These are phyloP conservation scores for Latrodectus elegans DNA, from an alignment of 2,888 invertebrate species.

Conservation along the genomic window DNA sequence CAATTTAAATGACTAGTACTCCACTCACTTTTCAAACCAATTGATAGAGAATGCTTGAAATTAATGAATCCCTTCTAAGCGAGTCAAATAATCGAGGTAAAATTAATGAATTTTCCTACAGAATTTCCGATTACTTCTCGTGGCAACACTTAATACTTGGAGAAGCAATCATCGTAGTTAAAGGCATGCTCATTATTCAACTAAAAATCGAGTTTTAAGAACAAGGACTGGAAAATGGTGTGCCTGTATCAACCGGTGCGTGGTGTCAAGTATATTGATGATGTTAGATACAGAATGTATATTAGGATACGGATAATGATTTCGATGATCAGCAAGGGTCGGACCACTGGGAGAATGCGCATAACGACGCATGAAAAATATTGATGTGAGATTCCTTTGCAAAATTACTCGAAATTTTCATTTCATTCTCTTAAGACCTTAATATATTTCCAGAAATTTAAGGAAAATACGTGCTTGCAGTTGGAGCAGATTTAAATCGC, in stretches of 20 bases:
- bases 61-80: slow-evolving; percentile 14
- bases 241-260: not conserved
- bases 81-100: slow-evolving; percentile 30
- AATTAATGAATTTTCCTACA: slow-evolving; percentile 62
- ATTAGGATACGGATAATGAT: too few species aligned
- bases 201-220: slow-evolving; percentile 55
- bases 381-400: too few species aligned
- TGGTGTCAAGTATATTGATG: not conserved
- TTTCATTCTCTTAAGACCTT: too few species aligned
- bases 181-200: slow-evolving; percentile 42
- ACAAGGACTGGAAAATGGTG: not conserved
- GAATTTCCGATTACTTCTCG: slow-evolving; percentile 60
- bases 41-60: slow-evolving; percentile 15
- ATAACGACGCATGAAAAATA: too few species aligned
- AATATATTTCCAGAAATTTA: too few species aligned
- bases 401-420: too few species aligned
- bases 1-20: too few species aligned
- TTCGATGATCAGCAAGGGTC: too few species aligned
- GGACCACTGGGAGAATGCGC: too few species aligned
- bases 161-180: slow-evolving; percentile 52
- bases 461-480: too few species aligned
- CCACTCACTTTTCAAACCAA: not conserved
- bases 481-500: too few species aligned
- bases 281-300: not conserved
- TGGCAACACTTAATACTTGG: slow-evolving; percentile 54